Conservation (phyloP, 1,140 invertebrate species). For the Carcinoscorpius rotundicauda region DNA sequence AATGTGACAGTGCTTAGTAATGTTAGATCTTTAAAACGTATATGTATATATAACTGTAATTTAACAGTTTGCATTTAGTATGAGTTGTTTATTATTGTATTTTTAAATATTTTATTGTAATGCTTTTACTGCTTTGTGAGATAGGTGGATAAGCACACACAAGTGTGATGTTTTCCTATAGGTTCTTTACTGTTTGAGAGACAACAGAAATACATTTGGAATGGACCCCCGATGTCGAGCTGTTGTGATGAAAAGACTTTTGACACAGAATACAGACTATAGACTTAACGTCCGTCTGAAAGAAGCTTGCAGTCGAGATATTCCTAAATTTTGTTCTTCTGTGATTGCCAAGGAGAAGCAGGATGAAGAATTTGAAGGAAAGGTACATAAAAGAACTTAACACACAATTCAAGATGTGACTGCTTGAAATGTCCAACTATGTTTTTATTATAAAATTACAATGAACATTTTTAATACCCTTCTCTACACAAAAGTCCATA, state of each 20-base stretch:
- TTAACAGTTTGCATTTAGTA: not conserved
- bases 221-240: conserved; percentile 78
- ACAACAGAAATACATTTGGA: conserved; percentile 58
- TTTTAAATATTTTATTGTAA: no score
- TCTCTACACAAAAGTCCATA: no score
- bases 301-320: conserved; percentile 59
- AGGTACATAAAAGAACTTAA: conserved; percentile 14
- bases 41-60: not conserved
- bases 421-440: conserved; percentile 1
- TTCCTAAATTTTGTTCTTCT: conserved; percentile 50
- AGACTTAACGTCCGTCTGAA: conserved; percentile 79
- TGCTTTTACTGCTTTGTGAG: no score
- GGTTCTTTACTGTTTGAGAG: conserved; percentile 41
- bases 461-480: no score
- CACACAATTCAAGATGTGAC: not conserved
- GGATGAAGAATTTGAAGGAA: conserved; percentile 28
- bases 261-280: conserved; percentile 84
- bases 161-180: conserved; percentile 7
- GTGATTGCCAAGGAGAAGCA: conserved; percentile 30
- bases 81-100: not conserved
- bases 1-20: no score
- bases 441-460: not conserved
- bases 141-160: no score
- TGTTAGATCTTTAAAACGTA: no score
- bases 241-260: conserved; percentile 75